Percentiles rank a stretch among this genome's conserved stretches.
phyloP scores from a whole-genome alignment of 92 coral and sea anemone species.

The Parazoanthus atlanticus region DNA sequence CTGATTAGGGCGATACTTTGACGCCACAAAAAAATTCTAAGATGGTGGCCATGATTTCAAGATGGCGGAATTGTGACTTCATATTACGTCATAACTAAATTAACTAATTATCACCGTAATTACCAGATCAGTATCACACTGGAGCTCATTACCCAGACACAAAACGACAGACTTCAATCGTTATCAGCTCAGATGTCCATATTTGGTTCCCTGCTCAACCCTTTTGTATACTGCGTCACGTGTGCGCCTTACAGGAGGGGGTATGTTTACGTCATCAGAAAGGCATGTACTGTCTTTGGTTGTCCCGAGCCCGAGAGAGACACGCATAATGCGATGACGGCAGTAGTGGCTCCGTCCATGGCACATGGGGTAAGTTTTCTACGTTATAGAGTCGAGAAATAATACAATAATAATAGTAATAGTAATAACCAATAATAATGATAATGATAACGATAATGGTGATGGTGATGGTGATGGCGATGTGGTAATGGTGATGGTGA shows the following conservation, averaged over 20 bases:
- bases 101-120: too few relatives aligned
- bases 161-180: conserved; percentile 54
- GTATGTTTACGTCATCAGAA: conserved; percentile 48
- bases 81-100: too few relatives aligned
- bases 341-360: conserved; percentile 27
- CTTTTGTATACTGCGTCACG: conserved; percentile 53
- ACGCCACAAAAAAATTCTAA: too few relatives aligned
- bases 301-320: conserved; percentile 19
- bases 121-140: conserved; percentile 56
- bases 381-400: background rate
- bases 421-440: too few relatives aligned
- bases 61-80: too few relatives aligned
- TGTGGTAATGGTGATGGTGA: background rate
- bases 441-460: background rate
- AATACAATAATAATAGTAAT: too few relatives aligned
- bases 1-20: too few relatives aligned
- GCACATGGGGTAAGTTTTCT: background rate
- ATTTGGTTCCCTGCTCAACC: conserved; percentile 51
- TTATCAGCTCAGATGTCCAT: conserved; percentile 69
- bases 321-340: background rate
- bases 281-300: conserved; percentile 43
- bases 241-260: conserved; percentile 63
- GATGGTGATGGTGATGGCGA: background rate
- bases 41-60: too few relatives aligned
- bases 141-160: conserved; percentile 46